Evolutionary conservation across 2,888 invertebrate genomes (phyloP), one percentile per base, ranked within the genome.

Genomic region (Scaptomyza polygonia): DNA sequence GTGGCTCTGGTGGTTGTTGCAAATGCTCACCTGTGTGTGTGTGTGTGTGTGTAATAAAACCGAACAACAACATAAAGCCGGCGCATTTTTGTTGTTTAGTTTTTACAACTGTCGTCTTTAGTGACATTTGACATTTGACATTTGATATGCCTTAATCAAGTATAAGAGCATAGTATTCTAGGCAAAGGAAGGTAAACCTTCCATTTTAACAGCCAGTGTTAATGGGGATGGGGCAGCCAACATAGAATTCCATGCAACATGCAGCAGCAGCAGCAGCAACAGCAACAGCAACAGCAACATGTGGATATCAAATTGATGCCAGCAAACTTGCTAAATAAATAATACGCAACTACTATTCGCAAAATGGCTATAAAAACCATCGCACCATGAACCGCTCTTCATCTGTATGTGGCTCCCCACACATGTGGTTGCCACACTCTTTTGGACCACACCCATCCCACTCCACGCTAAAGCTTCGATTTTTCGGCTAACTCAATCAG

Each of bases 91-190:
- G 34, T 58, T 76, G 73, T 69, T 86, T 80, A 72, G 84, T 80
- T 83, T 86, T 86, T 78, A 77, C 79, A 80, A 65, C 84, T 75
- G 49, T 80, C 78, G 77, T 62, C 73, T 72, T 71, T 68, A 61
- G 72, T 80, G 83, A 84, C 84, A 80, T 83, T 86, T 81, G 84
- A 83, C 84, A 84, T 84, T 86, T 81, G 83, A 86, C 84, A 84
- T 84, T 86, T 84, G 87, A 84, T 84, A 84, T 81, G 87, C 82
- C 85, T 85, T 84, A 84, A 84, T 84, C 84, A 86, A 84, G 79
- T 81, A 84, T 86, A 84, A 84, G 81, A 84, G 87, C 77, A 76
- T 73, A n/a, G n/a, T n/a, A 59, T 64, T 51, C 66, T 64, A 70
- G 75, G 69, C 74, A 69, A 72, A 68, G 63, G 39, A 72, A 68